Percentiles rank a stretch among this genome's conserved stretches.
These are phyloP conservation scores for Hemichromis elongatus DNA, from an alignment of 2,113 vertebrate genomes.

Conservation along the genomic window DNA sequence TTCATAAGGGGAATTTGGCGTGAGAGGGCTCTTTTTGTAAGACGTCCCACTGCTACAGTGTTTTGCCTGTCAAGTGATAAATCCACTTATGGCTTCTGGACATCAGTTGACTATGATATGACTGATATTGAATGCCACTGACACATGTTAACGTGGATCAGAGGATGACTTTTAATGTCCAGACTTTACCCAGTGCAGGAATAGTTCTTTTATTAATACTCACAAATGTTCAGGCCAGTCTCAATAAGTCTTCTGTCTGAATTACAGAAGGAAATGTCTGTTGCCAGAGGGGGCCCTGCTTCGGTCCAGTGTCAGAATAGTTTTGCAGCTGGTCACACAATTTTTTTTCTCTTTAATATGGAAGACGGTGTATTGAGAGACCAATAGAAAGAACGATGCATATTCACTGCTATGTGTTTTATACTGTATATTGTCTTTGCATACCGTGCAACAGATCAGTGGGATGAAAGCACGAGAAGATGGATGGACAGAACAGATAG, in stretches of 20 bases:
- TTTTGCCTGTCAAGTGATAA: not conserved
- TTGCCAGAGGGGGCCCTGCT: not conserved
- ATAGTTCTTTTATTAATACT: not conserved
- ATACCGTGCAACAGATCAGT: constrained; percentile 12
- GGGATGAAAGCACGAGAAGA: constrained; percentile 35
- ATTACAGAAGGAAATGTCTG: not conserved
- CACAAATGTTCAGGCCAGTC: not conserved
- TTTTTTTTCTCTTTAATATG: not conserved
- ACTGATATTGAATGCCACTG: not conserved
- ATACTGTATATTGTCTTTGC: not conserved
- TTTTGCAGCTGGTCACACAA: not conserved
- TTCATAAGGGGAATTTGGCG: not conserved
- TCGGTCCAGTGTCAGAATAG: not conserved
- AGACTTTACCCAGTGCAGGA: not conserved
- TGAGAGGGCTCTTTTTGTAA: not conserved
- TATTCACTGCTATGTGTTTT: not conserved
- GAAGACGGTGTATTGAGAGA: not conserved
- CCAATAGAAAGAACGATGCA: not conserved
- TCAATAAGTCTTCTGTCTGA: not conserved
- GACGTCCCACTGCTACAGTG: rapidly evolving
- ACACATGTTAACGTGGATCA: not conserved
- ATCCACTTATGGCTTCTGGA: not conserved
- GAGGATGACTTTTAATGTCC: not conserved
- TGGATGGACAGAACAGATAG: constrained; percentile 39
- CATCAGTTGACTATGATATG: not conserved